Conservation (phyloP, 1,140 invertebrate species). For the Epicauta chinensis region DNA sequence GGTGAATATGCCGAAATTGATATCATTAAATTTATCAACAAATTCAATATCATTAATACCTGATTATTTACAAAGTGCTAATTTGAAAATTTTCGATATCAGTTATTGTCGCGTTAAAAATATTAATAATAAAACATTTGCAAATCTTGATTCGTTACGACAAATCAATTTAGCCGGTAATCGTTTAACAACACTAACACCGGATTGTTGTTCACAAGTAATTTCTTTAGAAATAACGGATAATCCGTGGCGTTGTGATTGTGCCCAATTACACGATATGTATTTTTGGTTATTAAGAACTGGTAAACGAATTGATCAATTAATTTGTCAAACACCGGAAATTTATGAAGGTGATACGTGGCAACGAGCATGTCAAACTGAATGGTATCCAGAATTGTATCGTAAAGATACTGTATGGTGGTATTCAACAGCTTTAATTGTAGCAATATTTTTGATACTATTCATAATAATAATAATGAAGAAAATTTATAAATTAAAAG, state of each 20-base stretch:
- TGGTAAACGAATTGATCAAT: slow-evolving; percentile 48
- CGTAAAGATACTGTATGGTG: slow-evolving; percentile 52
- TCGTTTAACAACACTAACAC: slow-evolving; percentile 54
- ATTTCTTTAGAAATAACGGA: slow-evolving; percentile 48
- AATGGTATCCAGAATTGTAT: slow-evolving; percentile 47
- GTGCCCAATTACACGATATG: slow-evolving; percentile 50
- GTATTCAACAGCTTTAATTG: slow-evolving; percentile 51
- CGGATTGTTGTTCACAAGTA: slow-evolving; percentile 50
- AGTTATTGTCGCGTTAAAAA: slow-evolving; percentile 48
- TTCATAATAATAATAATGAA: slow-evolving; percentile 47
- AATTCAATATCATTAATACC: slow-evolving; percentile 53
- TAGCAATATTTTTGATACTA: slow-evolving; percentile 45
- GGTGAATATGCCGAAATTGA: slow-evolving; percentile 46
- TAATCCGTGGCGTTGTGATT: slow-evolving; percentile 70
- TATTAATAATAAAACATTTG: slow-evolving; percentile 50
- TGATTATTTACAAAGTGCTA: slow-evolving; percentile 49
- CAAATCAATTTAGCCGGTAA: slow-evolving; percentile 59
- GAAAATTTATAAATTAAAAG: slow-evolving; percentile 46
- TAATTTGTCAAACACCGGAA: slow-evolving; percentile 55
- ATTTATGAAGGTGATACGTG: slow-evolving; percentile 56
- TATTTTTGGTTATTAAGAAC: slow-evolving; percentile 53
- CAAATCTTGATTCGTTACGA: slow-evolving; percentile 48
- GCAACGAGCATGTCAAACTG: slow-evolving; percentile 55
- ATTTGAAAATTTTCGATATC: slow-evolving; percentile 51
- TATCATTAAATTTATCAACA: slow-evolving; percentile 51